Evolutionary conservation across 2,888 invertebrate species (phyloP), one percentile per base, ranked within the genome.

Genomic region (Altica lythri): DNA sequence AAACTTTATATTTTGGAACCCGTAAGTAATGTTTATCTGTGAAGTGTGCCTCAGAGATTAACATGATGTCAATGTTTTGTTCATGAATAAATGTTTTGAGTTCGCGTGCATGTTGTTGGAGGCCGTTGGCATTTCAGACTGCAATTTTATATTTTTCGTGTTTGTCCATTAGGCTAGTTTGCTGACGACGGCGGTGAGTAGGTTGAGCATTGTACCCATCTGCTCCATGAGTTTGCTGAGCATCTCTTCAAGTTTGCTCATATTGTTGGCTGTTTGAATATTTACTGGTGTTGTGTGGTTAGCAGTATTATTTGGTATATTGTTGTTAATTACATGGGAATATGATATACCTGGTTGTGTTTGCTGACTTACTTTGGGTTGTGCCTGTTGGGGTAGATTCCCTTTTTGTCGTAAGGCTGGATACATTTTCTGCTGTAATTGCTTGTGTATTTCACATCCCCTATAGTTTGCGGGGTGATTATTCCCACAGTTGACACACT

Each of bases 401-500:
- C 12, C 10, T 27, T 12, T 4, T 12, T 30, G 30, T 30, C 25
- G 17, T 22, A 40, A 13, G 19, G 13, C n/a, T 25, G 25, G 27
- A 14, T 42, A 42, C 13, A 42, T 12, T 14, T 27, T 25, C 2
- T 27, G 42, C 1, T 22, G 22, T 12, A 22, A 12, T 40, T 40
- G 22, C 1, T 40, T 5, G 22, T 40, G 22, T 12, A 40, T 12
- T 12, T 22, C 17, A 40, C 63, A 68, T 40, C 63, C 63, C 51
- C 58, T 61, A 34, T 66, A 67, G 35, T 55, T 67, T 9, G 65
- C 63, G 13, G 61, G 64, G 29, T 68, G 63, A 12, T 57, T 42
- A 14, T 53, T 59, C 2, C 38, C 37, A 35, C 64, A 67, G 37
- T 61, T 53, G 9, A 47, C 44, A 30, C 63, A 63, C 37, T 54